Conservation (phyloP, 2,888 invertebrate species). For the Drosophila anceps region DNA sequence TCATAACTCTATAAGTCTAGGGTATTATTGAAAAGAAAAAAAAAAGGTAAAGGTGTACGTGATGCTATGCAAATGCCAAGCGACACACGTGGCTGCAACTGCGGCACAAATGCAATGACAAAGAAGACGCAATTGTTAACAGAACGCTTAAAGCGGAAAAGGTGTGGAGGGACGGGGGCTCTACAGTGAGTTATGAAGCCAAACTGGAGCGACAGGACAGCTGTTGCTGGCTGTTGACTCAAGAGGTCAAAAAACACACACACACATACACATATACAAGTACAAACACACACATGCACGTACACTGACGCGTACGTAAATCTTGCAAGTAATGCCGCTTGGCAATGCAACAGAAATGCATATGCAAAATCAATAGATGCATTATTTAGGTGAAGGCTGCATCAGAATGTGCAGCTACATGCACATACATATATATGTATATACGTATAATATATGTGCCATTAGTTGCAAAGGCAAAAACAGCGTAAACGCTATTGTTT, state of each 20-base stretch:
- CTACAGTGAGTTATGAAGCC: constrained; percentile 6
- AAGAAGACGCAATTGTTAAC: constrained; percentile 36
- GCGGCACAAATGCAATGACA: constrained; percentile 28
- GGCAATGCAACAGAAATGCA: constrained; percentile 52
- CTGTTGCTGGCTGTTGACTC: constrained; percentile 61
- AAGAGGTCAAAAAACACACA: constrained; percentile 41
- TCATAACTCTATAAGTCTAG: not conserved
- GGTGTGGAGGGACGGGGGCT: not conserved
- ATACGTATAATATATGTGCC: constrained; percentile 2
- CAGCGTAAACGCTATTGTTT: constrained; percentile 36
- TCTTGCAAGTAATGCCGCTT: constrained; percentile 58
- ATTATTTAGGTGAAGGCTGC: constrained; percentile 74
- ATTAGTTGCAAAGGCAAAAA: constrained; percentile 36
- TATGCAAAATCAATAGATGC: constrained; percentile 70
- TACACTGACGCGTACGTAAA: constrained; percentile 15
- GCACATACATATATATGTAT: not conserved
- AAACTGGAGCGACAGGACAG: constrained; percentile 55
- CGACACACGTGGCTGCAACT: constrained; percentile 64
- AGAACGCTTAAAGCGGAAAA: constrained; percentile 1
- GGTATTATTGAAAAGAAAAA: constrained; percentile 10
- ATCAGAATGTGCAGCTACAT: constrained; percentile 30
- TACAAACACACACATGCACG: constrained; percentile 14
- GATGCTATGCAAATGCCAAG: constrained; percentile 65
- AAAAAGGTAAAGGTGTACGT: constrained; percentile 50
- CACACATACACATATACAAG: constrained; percentile 9